phyloP scores from a whole-genome alignment of 2,888 invertebrate genomes.

The Thymelicus lineola region DNA sequence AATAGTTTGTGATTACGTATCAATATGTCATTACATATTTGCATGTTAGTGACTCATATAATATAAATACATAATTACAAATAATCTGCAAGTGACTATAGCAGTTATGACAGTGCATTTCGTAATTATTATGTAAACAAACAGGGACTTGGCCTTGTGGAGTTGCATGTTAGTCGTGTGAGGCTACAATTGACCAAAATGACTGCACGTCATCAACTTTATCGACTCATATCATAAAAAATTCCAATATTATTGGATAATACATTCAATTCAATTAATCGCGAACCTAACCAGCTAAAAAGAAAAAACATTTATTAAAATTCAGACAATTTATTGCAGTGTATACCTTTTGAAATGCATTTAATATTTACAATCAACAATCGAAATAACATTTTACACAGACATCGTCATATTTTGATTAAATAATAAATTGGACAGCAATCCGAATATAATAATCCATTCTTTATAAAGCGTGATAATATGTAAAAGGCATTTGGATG shows the following conservation, averaged over 20 bases:
- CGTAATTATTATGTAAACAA: slow-evolving; percentile 77
- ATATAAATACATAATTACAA: slow-evolving; percentile 84
- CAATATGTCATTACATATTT: slow-evolving; percentile 82
- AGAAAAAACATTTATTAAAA: slow-evolving; percentile 75
- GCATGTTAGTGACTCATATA: slow-evolving; percentile 85
- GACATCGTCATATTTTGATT: slow-evolving; percentile 69
- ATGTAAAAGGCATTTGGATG: slow-evolving; percentile 70
- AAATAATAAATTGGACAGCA: slow-evolving; percentile 72
- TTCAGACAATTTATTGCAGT: slow-evolving; percentile 83
- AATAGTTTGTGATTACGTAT: slow-evolving; percentile 74
- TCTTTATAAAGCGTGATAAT: slow-evolving; percentile 76
- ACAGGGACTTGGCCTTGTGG: slow-evolving; percentile 86
- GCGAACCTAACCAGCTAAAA: slow-evolving; percentile 66
- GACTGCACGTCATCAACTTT: slow-evolving; percentile 84
- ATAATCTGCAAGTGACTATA: slow-evolving; percentile 82
- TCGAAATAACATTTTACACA: slow-evolving; percentile 77
- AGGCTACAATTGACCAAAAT: slow-evolving; percentile 76
- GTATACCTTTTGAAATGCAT: slow-evolving; percentile 82
- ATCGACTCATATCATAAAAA: slow-evolving; percentile 61
- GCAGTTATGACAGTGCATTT: slow-evolving; percentile 84
- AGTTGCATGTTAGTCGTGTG: slow-evolving; percentile 84
- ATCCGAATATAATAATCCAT: slow-evolving; percentile 69
- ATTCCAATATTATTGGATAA: slow-evolving; percentile 27
- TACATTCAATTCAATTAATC: slow-evolving; percentile 47
- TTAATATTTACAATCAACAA: slow-evolving; percentile 82